Evolutionary conservation across 2,797 vertebrate genomes (phyloP), one percentile per base, ranked within the genome.

Genomic region (Pteropus rufus): DNA sequence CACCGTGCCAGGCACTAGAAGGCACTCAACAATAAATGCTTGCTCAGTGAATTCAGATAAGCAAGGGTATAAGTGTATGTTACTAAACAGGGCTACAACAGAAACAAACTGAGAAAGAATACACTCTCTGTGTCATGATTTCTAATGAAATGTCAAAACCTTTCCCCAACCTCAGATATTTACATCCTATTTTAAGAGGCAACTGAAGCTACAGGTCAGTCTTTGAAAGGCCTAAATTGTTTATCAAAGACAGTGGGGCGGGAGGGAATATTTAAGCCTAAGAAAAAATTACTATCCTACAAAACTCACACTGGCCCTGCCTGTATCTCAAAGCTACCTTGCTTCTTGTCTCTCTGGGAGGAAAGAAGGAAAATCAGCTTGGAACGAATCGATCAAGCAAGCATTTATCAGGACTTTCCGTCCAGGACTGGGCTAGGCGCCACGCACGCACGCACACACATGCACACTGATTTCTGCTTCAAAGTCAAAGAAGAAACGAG

Each of bases 131-230:
- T 39, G 64, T 88, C 92, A 62, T 34, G 11, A 72, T 56, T 86
- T 64, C 86, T 46, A 56, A 92, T 75, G 52, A 58, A 89, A 89
- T 12, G 46, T 56, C 92, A 79, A 83, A 91, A 64, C 54, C 86
- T 54, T 82, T 52, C 41, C 56, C 80, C 29, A 80, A 49, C 49
- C 64, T 85, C 44, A 31, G 52, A 67, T 31, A 91, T 67, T 81
- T 56, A 77, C 12, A 79, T 91, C 44, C 89, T 44, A 73, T 89
- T 89, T 86, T 79, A 91, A 85, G 39, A 91, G 44, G 41, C 54
- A 49, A n/a, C 21, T 65, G 56, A 93, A 67, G 69, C 21, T 52
- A 29, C 4, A 73, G 82, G 82, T 77, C 75, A 46, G 60, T 16
- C 81, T 92, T 36, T 62, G 58, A 91, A 88, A 46, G 75, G 24